A percentile compares a stretch with the other conserved stretches of the same genome.
Evolutionary conservation across 2,113 vertebrate species (phyloP).

Genomic region (Penelope pileata): DNA sequence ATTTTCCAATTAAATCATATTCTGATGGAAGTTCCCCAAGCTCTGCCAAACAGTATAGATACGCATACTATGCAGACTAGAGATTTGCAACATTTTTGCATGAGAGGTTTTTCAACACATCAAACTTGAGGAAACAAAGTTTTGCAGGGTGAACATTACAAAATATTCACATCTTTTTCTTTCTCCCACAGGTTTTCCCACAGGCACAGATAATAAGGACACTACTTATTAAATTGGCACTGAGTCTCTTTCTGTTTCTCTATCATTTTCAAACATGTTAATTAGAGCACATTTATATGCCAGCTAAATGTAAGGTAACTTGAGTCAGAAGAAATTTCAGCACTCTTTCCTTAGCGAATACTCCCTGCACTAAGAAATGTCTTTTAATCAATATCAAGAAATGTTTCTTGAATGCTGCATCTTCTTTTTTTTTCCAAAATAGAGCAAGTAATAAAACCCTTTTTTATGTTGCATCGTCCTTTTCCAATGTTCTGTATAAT

Average conservation of each 20-base stretch:
- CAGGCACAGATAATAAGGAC: neutral
- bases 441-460: fast-evolving
- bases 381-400: neutral
- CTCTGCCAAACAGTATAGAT: neutral
- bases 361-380: neutral
- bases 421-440: fast-evolving
- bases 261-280: slow-evolving; percentile 32
- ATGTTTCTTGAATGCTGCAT: neutral
- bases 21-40: slow-evolving; percentile 35
- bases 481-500: neutral
- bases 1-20: slow-evolving; percentile 30
- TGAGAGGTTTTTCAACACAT: slow-evolving; percentile 7
- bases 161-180: neutral
- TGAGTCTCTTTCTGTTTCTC: slow-evolving; percentile 1
- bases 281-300: slow-evolving; percentile 4
- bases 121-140: neutral
- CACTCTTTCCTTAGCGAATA: neutral
- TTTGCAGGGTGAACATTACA: slow-evolving; percentile 30
- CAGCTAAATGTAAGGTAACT: neutral
- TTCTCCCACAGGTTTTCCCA: slow-evolving; percentile 20
- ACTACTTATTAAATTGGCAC: slow-evolving; percentile 31
- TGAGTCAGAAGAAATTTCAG: neutral
- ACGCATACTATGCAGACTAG: neutral
- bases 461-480: fast-evolving
- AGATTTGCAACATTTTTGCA: slow-evolving; percentile 20